Evolutionary conservation across 1,140 invertebrate species (phyloP).

Genomic region (Diachasmimorpha longicaudata): DNA sequence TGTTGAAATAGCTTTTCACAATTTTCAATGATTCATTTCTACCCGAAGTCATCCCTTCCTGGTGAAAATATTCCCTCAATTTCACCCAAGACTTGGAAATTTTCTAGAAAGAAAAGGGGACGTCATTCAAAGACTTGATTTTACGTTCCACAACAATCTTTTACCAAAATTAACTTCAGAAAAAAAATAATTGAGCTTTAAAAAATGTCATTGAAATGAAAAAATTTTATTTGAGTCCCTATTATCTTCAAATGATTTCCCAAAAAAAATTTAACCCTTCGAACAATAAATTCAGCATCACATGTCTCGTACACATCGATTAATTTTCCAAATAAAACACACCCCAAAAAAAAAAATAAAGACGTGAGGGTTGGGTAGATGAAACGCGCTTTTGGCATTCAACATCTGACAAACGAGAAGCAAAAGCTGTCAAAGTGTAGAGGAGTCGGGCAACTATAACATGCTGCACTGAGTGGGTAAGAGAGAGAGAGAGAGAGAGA

Average conservation of each 20-base stretch:
- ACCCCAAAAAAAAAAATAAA: not conserved
- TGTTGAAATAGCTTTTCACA: slow-evolving; percentile 20
- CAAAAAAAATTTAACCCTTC: not conserved
- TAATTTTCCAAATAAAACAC: not conserved
- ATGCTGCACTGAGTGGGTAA: not conserved
- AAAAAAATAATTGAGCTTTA: no score
- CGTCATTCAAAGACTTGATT: no score
- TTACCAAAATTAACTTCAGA: no score
- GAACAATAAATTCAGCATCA: not conserved
- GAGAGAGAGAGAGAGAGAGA: no score
- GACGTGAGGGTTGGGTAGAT: slow-evolving; percentile 9
- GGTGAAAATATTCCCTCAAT: not conserved
- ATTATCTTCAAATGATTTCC: no score
- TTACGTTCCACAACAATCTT: no score
- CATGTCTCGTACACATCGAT: slow-evolving; percentile 7
- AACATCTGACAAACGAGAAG: slow-evolving; percentile 12
- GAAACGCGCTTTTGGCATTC: slow-evolving; percentile 27
- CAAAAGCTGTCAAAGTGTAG: slow-evolving; percentile 11
- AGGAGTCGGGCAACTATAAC: not conserved
- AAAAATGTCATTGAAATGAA: no score
- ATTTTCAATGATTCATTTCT: slow-evolving; percentile 33
- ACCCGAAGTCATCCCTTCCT: slow-evolving; percentile 10
- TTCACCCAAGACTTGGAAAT: not conserved
- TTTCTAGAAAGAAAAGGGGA: no score
- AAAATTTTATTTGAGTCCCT: no score